A percentile compares a stretch with the other conserved stretches of the same genome.
Evolutionary conservation across 2,888 invertebrate species (phyloP).

Genomic region (Ophioninae sp.): DNA sequence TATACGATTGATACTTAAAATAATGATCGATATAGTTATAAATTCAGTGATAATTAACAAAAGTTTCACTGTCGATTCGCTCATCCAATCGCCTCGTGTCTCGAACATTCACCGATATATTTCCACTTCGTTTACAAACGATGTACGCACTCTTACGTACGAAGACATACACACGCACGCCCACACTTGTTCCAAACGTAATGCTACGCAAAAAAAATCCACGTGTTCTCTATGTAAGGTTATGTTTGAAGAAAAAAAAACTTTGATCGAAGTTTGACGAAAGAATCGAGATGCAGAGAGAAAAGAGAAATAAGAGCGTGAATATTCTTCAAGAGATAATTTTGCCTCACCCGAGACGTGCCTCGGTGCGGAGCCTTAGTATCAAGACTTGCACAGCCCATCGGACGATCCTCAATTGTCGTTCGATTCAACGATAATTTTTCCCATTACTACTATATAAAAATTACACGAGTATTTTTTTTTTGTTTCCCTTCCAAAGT

Average conservation of each 20-base stretch:
- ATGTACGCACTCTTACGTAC: constrained; percentile 23
- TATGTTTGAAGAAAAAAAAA: constrained; percentile 33
- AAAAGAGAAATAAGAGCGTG: constrained; percentile 16
- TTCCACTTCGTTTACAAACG: constrained; percentile 26
- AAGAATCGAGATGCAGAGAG: constrained; percentile 15
- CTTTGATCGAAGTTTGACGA: constrained; percentile 30
- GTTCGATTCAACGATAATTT: constrained; percentile 65
- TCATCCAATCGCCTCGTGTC: constrained; percentile 28
- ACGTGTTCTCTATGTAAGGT: constrained; percentile 61
- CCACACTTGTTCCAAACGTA: constrained; percentile 58
- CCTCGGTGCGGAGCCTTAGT: constrained; percentile 70
- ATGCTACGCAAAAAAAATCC: constrained; percentile 73
- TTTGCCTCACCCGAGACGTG: constrained; percentile 44
- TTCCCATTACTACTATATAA: constrained; percentile 18
- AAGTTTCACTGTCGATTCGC: constrained; percentile 68
- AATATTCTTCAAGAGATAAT: constrained; percentile 38
- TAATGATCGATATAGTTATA: constrained; percentile 62
- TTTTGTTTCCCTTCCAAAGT: not conserved
- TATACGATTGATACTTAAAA: constrained; percentile 66
- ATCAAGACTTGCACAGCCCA: constrained; percentile 80
- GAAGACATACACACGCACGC: constrained; percentile 29
- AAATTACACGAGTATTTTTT: not conserved
- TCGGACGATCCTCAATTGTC: constrained; percentile 74
- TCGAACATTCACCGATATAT: constrained; percentile 26
- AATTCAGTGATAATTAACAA: constrained; percentile 77